A percentile compares a stretch with the other conserved stretches of the same genome.
phyloP scores from a whole-genome alignment of 2,113 vertebrate genomes.

The Chloroceryle aenea region DNA sequence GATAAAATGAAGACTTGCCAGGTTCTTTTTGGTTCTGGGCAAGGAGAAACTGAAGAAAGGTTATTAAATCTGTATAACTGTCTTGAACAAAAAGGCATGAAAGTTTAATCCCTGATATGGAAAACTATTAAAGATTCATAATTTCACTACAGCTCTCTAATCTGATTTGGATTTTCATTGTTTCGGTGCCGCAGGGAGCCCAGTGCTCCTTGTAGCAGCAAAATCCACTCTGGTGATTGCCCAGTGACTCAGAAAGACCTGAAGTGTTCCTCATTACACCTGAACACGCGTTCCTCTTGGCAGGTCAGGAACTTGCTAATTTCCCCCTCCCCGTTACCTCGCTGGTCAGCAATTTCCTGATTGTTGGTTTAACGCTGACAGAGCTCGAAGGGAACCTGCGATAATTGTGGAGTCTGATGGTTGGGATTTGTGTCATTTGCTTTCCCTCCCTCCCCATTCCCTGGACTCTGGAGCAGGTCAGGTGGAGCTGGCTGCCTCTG shows the following conservation, averaged over 20 bases:
- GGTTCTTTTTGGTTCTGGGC: not conserved
- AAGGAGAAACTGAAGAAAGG: constrained; percentile 2
- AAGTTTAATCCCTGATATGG: constrained; percentile 49
- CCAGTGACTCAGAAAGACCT: not conserved
- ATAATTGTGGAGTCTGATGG: not conserved
- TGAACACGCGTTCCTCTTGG: not conserved
- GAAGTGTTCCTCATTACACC: not conserved
- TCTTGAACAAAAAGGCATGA: constrained; percentile 1
- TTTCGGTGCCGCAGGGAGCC: not conserved
- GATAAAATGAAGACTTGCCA: not conserved
- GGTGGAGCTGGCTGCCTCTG: not conserved
- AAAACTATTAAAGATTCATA: constrained; percentile 68
- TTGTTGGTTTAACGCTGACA: not conserved
- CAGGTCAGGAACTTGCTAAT: not conserved
- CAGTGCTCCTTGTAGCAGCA: not conserved
- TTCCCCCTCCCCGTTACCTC: not conserved
- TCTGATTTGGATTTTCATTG: not conserved
- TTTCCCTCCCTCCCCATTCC: not conserved
- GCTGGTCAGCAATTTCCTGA: not conserved
- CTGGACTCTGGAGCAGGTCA: not conserved
- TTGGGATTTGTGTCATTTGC: not conserved
- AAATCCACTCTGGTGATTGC: not conserved
- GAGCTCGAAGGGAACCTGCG: not conserved
- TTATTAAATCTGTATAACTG: constrained; percentile 39
- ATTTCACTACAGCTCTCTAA: constrained; percentile 34